Base-by-base conservation (phyloP, 2,797 vertebrate genomes). In the Protosalanx chinensis region DNA sequence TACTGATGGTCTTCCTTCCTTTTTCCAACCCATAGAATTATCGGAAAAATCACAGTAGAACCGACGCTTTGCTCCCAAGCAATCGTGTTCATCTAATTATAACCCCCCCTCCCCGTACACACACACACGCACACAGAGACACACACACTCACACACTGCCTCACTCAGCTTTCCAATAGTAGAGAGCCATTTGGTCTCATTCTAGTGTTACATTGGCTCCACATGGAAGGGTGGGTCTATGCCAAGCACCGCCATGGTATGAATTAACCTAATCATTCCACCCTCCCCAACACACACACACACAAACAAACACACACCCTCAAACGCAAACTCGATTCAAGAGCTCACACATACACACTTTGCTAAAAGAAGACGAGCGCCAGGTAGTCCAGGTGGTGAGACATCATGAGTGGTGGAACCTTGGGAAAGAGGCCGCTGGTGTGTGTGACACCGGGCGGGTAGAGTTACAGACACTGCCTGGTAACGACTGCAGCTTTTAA, bases 61-160 rank as follows among this genome's bases (percentile, higher is more conserved):
- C 90, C 93, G 91, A 92, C 82, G 67, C 88, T 85, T 82, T 82
- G 86, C 79, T 80, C 78, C 80, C 65, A 71, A 91, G 89, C 87
- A 91, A 88, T 91, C 88, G 88, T 78, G 56, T 82, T 93, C 82
- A 88, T 92, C 87, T 90, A 93, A 92, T 92, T 91, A 93, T 86
- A 81, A 27, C 35, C 41, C 16, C 46, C 41, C 5, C 41, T 6
- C 64, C 46, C 46, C 33, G 12, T n/a, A 20, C 16, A 6, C 30
- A 27, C 59, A 61, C 4, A 61, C 59, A 27, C 58, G 16, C n/a
- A 46, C 33, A 18, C 63, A 64, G 35, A 23, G n/a, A 23, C 63
- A 64, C 10, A 13, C 35, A 4, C 64, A 29, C 7, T 5, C 23
- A 5, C 46, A 18, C 41, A 3, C 64, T 15, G 20, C 20, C 13